Evolutionary conservation across 2,888 invertebrate genomes (phyloP).

Genomic region (Baronia brevicornis): DNA sequence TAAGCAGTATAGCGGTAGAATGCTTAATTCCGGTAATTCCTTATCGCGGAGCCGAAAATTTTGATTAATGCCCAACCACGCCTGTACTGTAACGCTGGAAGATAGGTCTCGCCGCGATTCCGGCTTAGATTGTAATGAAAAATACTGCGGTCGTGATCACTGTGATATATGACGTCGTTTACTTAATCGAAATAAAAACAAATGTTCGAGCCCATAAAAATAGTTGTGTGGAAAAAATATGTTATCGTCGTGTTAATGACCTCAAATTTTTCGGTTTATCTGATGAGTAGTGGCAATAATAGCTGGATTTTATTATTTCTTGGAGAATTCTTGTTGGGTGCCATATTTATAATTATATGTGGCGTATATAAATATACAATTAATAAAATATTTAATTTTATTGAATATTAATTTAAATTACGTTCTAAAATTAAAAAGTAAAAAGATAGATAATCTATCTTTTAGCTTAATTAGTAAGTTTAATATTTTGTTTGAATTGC

Average conservation of each 20-base stretch:
- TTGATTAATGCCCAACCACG: conserved; percentile 46
- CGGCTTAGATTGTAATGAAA: conserved; percentile 44
- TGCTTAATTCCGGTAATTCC: conserved; percentile 39
- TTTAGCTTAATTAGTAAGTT: no score
- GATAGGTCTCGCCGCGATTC: conserved; percentile 27
- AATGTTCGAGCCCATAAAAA: conserved; percentile 17
- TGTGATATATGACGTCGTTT: conserved; percentile 22
- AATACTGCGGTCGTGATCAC: conserved; percentile 30
- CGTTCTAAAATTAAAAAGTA: no score
- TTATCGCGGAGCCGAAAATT: conserved; percentile 41
- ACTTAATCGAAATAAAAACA: conserved; percentile 20
- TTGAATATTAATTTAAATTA: no score
- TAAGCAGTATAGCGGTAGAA: conserved; percentile 35
- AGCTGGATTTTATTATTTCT: conserved; percentile 53
- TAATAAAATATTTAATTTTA: no score
- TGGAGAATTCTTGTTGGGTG: conserved; percentile 2
- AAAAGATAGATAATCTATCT: no score
- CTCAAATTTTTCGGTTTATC: conserved; percentile 55
- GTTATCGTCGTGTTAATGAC: conserved; percentile 59
- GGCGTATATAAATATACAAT: no score
- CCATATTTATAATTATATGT: conserved; percentile 5
- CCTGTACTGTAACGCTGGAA: conserved; percentile 24
- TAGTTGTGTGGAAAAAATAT: conserved; percentile 17
- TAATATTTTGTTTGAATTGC: no score
- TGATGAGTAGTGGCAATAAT: conserved; percentile 53